Conservation (phyloP, 2,113 vertebrate species). For the Odontesthes bonariensis region DNA sequence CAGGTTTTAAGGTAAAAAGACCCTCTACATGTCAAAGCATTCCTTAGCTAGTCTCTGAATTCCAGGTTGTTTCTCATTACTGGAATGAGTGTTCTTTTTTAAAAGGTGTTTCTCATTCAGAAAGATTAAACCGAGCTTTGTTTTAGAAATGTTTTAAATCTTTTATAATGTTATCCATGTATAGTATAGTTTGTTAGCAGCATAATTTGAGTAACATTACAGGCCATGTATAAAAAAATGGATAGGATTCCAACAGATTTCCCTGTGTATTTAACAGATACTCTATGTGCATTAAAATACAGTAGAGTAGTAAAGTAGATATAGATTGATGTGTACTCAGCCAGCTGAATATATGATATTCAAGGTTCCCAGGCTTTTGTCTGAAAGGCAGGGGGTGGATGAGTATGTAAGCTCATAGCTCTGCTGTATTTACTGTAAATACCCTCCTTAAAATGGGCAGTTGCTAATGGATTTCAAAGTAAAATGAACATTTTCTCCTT, state of each 20-base stretch:
- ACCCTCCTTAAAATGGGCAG: constrained; percentile 11
- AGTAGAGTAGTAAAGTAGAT: constrained; percentile 4
- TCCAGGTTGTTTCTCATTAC: no score
- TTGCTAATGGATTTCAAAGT: constrained; percentile 10
- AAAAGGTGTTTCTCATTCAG: no score
- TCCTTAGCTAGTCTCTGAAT: no score
- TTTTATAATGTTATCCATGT: no score
- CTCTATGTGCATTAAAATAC: no score
- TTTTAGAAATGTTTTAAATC: no score
- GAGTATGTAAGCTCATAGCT: constrained; percentile 2
- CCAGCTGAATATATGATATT: not conserved
- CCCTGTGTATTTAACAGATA: not conserved
- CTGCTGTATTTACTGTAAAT: not conserved
- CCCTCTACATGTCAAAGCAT: not conserved
- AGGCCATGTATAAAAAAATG: no score
- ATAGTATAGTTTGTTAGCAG: no score
- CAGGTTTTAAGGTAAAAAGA: constrained; percentile 93
- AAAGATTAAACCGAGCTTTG: no score
- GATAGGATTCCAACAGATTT: not conserved
- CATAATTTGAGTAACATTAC: no score
- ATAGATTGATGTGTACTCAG: not conserved
- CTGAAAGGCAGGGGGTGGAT: not conserved
- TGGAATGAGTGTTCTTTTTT: no score
- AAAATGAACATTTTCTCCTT: constrained; percentile 38
- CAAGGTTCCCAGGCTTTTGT: not conserved